phyloP scores from a whole-genome alignment of 2,888 invertebrate species.

The Pachymerium ferrugineum region DNA sequence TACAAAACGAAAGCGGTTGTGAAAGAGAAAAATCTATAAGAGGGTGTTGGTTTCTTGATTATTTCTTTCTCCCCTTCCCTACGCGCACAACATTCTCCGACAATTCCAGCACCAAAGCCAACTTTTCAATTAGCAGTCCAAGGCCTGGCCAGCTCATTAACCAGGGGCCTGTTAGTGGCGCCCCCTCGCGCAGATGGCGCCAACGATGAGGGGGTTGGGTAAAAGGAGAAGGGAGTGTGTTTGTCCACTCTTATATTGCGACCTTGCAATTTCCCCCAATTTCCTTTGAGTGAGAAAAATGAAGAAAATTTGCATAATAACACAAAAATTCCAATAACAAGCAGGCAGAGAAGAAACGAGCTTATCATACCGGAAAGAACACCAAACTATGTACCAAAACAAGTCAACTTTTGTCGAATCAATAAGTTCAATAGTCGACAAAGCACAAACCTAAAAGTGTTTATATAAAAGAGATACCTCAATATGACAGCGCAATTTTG shows the following conservation, averaged over 20 bases:
- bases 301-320: slow-evolving; percentile 22
- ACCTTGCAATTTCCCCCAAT: slow-evolving; percentile 27
- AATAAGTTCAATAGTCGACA: slow-evolving; percentile 14
- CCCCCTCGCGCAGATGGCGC: slow-evolving; percentile 27
- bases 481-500: slow-evolving; percentile 6
- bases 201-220: slow-evolving; percentile 25
- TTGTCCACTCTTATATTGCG: slow-evolving; percentile 9
- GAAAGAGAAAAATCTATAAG: background rate
- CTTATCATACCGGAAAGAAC: slow-evolving; percentile 9
- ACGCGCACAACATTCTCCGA: slow-evolving; percentile 8
- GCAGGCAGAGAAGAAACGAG: background rate
- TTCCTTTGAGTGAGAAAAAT: slow-evolving; percentile 10
- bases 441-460: background rate
- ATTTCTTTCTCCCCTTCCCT: slow-evolving; percentile 19
- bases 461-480: too few relatives aligned
- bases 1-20: too few relatives aligned
- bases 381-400: slow-evolving; percentile 1
- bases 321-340: slow-evolving; percentile 17
- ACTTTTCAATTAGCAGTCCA: slow-evolving; percentile 25
- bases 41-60: background rate
- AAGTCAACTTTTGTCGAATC: slow-evolving; percentile 12
- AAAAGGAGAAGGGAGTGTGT: slow-evolving; percentile 14
- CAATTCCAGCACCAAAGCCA: slow-evolving; percentile 22
- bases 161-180: slow-evolving; percentile 24
- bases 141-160: slow-evolving; percentile 23